Evolutionary conservation across 2,113 vertebrate genomes (phyloP).

Genomic region (Malaclemys terrapin): DNA sequence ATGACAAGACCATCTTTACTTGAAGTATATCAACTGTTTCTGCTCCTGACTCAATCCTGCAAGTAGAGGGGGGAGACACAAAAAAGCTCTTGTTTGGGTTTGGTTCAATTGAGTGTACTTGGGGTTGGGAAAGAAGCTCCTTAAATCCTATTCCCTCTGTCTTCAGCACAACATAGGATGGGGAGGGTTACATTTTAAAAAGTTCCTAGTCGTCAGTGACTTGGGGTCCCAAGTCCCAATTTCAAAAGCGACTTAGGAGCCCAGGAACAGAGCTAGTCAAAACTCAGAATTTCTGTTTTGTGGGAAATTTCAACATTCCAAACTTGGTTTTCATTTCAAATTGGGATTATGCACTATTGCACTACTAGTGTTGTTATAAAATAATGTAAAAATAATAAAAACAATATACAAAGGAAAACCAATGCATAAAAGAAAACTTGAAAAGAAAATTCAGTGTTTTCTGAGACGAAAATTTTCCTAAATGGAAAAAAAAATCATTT

Average conservation of each 20-base stretch:
- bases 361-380: neutral
- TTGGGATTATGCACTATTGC: too few relatives aligned
- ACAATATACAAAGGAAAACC: neutral
- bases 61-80: neutral
- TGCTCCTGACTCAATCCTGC: conserved; percentile 10
- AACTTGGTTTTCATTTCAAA: too few relatives aligned
- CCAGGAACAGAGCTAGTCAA: neutral
- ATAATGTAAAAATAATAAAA: neutral
- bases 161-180: neutral
- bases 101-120: neutral
- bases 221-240: neutral
- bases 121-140: neutral
- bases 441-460: neutral
- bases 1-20: neutral
- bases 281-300: too few relatives aligned
- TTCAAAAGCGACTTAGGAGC: neutral
- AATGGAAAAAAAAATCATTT: neutral
- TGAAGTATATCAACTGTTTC: neutral
- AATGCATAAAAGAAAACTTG: neutral
- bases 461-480: neutral
- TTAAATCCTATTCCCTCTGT: neutral
- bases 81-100: neutral
- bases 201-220: neutral
- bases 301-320: too few relatives aligned
- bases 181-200: neutral